Base-by-base conservation (phyloP, 2,888 invertebrate genomes). In the Thecophora atra region DNA sequence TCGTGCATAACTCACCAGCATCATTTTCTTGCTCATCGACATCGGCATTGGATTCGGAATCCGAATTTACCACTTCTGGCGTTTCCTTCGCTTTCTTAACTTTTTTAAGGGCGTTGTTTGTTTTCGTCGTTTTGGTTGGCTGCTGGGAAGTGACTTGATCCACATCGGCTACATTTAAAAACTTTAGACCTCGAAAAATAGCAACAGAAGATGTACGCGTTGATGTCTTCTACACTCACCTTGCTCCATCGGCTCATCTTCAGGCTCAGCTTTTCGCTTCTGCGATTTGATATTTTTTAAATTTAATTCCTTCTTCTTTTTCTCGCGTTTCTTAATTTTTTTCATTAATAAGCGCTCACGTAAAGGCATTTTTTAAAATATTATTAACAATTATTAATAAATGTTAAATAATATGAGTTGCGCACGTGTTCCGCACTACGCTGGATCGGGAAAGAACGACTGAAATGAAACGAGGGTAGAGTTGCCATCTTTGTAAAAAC, bases 271-370 rank as follows among this genome's bases (percentile, higher is more conserved):
- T 4, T n/a, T 26, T n/a, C 60, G 54, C 21, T 72, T 67, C 58
- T 73, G 72, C 26, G 24, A 24, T 56, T 76, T 81, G 78, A 91
- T 91, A 77, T 90, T 87, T 77, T 90, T 94, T 71, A 89, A 90
- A 66, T 83, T 81, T 15, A 91, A 88, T 81, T 91, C 91, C 78
- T 91, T 87, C 80, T 91, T 94, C 76, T 90, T 91, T 79, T 92
- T 91, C 79, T 94, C 93, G 0, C 92, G 89, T 80, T 93, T 94
- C 76, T 91, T 93, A 44, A 94, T 93, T 87, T 94, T 94, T 71
- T 92, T 88, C 89, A 92, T 90, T 28, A 94, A 87, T 66, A 93
- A 89, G 86, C 92, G 92, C 75, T 94, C 92, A 0, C 86, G 80
- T 17, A 86, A 81, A 6, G 86, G 84, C 86, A 86, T 86, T 64